Base-by-base conservation (phyloP, 2,888 invertebrate species). In the Mamestra brassicae region DNA sequence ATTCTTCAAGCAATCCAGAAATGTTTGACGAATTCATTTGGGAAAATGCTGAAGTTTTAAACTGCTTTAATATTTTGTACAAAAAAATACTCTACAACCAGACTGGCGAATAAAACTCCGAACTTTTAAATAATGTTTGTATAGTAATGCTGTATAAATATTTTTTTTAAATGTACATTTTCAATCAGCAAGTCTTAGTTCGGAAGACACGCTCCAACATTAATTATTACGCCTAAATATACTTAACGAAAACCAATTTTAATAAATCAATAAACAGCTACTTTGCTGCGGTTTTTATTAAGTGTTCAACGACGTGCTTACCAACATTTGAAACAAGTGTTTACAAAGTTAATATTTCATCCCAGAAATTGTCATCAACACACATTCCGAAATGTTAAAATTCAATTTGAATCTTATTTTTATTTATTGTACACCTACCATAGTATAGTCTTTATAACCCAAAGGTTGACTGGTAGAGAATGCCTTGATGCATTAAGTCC, bases 21-120 rank as follows among this genome's bases (percentile, higher is more conserved):
- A 63, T 80, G 13, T 79, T 71, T 70, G 45, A 60, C 42, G 42
- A 75, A 69, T 84, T 69, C 15, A 58, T 83, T 79, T 65, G 11
- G 10, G 54, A 63, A 61, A 63, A 50, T 4, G 52, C 38, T 47
- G 57, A 26, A 34, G 36, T 75, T 58, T 36, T 26, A 15, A 38
- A 47, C 36, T 57, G 54, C 1, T 65, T 64, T 54, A 4, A 63
- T 58, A 45, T 45, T 11, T 4, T 7, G 34, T 3, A n/a, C 17
- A 34, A 15, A 34, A 36, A 26, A 26, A 26, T 26, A 36, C 11
- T 45, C 4, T 13, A 7, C n/a, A 26, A 13, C 2, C 4, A 13
- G 3, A 42, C 11, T 1, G 13, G 15, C 10, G 3, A 42, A 52
- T 52, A 38, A 8, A 42, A 11, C 3, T 42, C 13, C 15, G 15